Evolutionary conservation across 2,888 invertebrate species (phyloP).

Genomic region (Xestia sexstrigata): DNA sequence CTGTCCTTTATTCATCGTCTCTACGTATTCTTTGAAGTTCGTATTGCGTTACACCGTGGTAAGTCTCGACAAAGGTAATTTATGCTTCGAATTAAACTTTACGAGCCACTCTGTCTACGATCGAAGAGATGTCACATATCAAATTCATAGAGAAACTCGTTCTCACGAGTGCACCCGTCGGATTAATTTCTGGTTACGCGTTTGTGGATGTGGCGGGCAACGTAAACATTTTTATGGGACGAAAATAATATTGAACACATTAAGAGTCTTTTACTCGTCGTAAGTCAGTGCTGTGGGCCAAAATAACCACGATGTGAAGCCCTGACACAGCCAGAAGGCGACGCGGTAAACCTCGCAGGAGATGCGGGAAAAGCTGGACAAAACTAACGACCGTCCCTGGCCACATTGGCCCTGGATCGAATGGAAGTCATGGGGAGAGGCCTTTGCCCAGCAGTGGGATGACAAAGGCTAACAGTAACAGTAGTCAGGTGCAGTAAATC

Average conservation of each 20-base stretch:
- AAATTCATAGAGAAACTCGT: slow-evolving; percentile 81
- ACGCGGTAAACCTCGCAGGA: too few species aligned
- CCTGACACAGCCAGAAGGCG: too few species aligned
- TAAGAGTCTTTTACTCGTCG: slow-evolving; percentile 65
- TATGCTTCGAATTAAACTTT: slow-evolving; percentile 86
- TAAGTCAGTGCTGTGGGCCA: too few species aligned
- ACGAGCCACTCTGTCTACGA: slow-evolving; percentile 84
- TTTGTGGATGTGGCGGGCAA: slow-evolving; percentile 70
- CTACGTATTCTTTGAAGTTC: slow-evolving; percentile 73
- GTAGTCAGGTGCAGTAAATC: slow-evolving; percentile 53
- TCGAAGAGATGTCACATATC: slow-evolving; percentile 82
- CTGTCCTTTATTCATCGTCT: slow-evolving; percentile 79
- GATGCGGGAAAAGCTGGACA: too few species aligned
- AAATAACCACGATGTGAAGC: too few species aligned
- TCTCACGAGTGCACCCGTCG: slow-evolving; percentile 83
- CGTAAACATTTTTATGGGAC: slow-evolving; percentile 75
- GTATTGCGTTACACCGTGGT: slow-evolving; percentile 82
- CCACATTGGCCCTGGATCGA: too few species aligned
- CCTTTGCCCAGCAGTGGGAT: too few species aligned
- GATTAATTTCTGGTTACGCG: slow-evolving; percentile 80
- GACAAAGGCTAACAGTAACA: too few species aligned
- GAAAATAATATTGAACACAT: slow-evolving; percentile 67
- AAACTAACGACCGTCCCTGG: too few species aligned
- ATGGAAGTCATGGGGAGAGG: too few species aligned
- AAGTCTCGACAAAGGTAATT: slow-evolving; percentile 83